Evolutionary conservation across 2,888 invertebrate genomes (phyloP).

Genomic region (Margaritifera margaritifera): DNA sequence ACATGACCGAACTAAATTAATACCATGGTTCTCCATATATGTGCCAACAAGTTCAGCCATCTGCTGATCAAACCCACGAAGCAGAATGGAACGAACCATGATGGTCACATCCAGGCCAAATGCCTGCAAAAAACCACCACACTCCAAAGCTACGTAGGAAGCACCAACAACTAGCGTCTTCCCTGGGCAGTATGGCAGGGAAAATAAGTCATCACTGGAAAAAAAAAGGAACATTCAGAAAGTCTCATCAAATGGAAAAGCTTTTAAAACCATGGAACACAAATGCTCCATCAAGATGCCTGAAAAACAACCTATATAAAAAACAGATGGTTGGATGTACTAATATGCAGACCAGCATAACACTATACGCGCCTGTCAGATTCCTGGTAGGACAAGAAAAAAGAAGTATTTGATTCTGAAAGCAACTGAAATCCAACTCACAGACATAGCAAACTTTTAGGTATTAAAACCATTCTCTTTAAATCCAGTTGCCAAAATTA

Average conservation of each 20-base stretch:
- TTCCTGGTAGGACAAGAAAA: too few relatives aligned
- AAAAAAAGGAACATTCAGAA: background rate
- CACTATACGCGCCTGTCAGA: too few relatives aligned
- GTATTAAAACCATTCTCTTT: too few relatives aligned
- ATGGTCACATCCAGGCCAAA: slow-evolving; percentile 90
- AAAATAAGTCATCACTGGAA: slow-evolving; percentile 93
- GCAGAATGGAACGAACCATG: slow-evolving; percentile 88
- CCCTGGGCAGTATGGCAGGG: slow-evolving; percentile 86
- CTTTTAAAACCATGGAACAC: background rate
- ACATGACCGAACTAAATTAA: slow-evolving; percentile 80
- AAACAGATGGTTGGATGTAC: background rate
- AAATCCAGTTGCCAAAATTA: too few relatives aligned
- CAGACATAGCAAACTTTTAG: too few relatives aligned
- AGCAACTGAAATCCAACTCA: too few relatives aligned
- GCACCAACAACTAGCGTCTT: slow-evolving; percentile 80
- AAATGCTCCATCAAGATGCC: background rate
- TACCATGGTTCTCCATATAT: slow-evolving; percentile 86
- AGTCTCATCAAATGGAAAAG: slow-evolving; percentile 1
- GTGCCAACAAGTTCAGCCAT: slow-evolving; percentile 87
- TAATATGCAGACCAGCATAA: background rate
- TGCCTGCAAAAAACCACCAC: slow-evolving; percentile 92
- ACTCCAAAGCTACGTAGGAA: slow-evolving; percentile 90
- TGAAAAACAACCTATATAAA: background rate
- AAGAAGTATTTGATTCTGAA: too few relatives aligned
- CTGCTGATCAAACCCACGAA: slow-evolving; percentile 93